Conservation (phyloP, 1,140 invertebrate genomes). For the Acarapis woodi region DNA sequence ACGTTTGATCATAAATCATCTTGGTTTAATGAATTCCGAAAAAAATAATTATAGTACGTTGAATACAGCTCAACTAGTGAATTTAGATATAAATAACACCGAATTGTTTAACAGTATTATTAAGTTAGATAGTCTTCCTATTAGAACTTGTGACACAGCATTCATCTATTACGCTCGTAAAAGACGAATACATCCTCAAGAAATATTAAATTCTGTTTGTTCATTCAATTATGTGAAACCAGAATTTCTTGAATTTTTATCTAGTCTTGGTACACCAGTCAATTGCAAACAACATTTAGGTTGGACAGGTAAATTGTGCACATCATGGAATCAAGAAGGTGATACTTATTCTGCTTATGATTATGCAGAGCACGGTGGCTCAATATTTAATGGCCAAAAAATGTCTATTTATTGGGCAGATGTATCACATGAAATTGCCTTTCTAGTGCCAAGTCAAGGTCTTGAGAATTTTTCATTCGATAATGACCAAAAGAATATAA, state of each 20-base stretch:
- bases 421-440: conserved; percentile 67
- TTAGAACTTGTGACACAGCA: conserved; percentile 61
- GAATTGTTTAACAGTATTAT: conserved; percentile 41
- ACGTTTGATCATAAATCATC: conserved; percentile 67
- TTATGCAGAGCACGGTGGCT: conserved; percentile 23
- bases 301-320: conserved; percentile 59
- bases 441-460: conserved; percentile 49
- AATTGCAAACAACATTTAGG: conserved; percentile 46
- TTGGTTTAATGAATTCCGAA: conserved; percentile 28
- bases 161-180: conserved; percentile 78
- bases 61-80: conserved; percentile 28
- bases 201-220: conserved; percentile 56
- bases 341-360: not conserved
- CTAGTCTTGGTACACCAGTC: conserved; percentile 56
- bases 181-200: conserved; percentile 37
- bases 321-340: conserved; percentile 31
- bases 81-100: conserved; percentile 36
- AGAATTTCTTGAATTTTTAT: conserved; percentile 45
- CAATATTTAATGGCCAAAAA: conserved; percentile 35
- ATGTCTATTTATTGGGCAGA: conserved; percentile 86
- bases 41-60: not conserved
- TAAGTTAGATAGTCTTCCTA: conserved; percentile 42
- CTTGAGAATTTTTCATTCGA: conserved; percentile 5
- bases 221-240: conserved; percentile 26
- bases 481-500: not conserved